Evolutionary conservation across 2,797 vertebrate species (phyloP).

Genomic region (Hemitrygon akajei): DNA sequence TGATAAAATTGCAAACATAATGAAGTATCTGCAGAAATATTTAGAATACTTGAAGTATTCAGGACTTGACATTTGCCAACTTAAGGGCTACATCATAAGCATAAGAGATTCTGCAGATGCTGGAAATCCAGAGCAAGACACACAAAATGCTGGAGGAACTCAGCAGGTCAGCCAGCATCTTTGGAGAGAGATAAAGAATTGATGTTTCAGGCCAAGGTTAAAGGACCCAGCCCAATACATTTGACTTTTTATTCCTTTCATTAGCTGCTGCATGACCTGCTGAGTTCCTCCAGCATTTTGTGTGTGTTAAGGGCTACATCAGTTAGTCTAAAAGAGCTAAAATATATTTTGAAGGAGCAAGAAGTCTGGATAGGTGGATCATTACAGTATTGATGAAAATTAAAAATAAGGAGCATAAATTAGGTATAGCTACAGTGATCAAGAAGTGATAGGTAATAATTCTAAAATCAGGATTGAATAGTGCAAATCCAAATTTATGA

Average conservation of each 20-base stretch:
- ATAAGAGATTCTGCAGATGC: no score
- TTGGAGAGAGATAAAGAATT: no score
- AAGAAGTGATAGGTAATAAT: background rate
- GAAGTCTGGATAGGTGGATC: background rate
- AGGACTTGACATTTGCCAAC: background rate
- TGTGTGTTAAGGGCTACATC: background rate
- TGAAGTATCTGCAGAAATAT: conserved; percentile 14
- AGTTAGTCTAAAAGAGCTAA: background rate
- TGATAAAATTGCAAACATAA: background rate
- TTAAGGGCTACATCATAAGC: background rate
- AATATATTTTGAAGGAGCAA: background rate
- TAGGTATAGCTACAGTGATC: background rate
- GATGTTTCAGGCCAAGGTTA: no score
- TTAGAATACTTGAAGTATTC: background rate
- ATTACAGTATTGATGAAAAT: background rate
- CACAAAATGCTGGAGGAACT: no score
- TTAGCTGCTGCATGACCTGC: no score
- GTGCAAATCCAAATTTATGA: background rate
- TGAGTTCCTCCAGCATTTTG: no score
- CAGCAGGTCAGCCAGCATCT: no score
- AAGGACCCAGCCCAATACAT: no score
- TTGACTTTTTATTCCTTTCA: no score
- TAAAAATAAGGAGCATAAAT: background rate
- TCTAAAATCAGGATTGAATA: background rate
- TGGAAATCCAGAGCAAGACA: no score